phyloP scores from a whole-genome alignment of 2,888 invertebrate genomes.

The Cepaea hortensis region DNA sequence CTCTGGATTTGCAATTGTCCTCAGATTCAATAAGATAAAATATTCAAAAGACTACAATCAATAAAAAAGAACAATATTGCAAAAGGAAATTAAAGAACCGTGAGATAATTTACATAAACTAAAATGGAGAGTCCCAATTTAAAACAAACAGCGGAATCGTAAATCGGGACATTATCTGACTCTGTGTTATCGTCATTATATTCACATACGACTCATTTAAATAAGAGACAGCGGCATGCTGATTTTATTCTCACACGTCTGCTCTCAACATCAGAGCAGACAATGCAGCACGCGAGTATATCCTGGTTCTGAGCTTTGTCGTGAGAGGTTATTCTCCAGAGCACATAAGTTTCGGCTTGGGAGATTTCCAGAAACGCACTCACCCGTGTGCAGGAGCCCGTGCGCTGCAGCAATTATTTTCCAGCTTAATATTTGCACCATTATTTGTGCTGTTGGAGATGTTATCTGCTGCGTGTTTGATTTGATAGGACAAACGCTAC shows the following conservation, averaged over 20 bases:
- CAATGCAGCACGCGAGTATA: not conserved
- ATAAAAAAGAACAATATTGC: too few relatives aligned
- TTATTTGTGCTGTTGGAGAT: not conserved
- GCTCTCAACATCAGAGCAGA: not conserved
- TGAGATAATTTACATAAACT: not conserved
- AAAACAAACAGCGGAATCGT: not conserved
- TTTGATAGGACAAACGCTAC: not conserved
- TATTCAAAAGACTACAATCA: too few relatives aligned
- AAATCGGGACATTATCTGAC: not conserved
- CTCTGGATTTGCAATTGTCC: too few relatives aligned
- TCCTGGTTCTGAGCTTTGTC: not conserved
- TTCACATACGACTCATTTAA: slow-evolving; percentile 3
- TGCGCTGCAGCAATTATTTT: not conserved
- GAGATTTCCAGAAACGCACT: not conserved
- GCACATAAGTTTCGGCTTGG: not conserved
- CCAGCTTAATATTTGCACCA: slow-evolving; percentile 17
- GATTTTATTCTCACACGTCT: not conserved
- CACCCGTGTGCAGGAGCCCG: not conserved
- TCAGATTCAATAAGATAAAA: too few relatives aligned
- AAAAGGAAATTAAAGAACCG: not conserved
- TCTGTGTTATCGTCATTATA: not conserved
- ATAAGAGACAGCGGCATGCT: not conserved
- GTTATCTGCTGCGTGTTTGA: not conserved
- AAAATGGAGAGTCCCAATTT: not conserved
- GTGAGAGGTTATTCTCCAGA: not conserved